Evolutionary conservation across 2,797 vertebrate species (phyloP).

Genomic region (Myotis pilosus): DNA sequence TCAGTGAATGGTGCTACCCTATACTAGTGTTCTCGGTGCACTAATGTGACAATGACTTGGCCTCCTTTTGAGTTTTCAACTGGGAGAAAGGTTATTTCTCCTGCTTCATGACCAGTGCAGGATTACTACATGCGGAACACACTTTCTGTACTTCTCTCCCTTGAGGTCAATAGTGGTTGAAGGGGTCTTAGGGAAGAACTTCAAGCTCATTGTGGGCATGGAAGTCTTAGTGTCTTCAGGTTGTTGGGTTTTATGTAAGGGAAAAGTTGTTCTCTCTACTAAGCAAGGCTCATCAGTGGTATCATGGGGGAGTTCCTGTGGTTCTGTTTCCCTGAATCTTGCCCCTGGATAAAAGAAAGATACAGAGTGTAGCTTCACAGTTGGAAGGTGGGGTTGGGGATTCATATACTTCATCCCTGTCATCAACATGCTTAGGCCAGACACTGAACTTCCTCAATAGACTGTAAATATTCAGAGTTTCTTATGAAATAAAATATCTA

Average conservation of each 20-base stretch:
- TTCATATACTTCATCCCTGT: background rate
- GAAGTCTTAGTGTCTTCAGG: background rate
- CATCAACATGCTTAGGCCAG: background rate
- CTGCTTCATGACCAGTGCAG: background rate
- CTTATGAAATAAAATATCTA: background rate
- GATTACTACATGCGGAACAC: background rate
- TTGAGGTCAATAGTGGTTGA: background rate
- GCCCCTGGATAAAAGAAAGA: background rate
- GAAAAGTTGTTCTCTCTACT: background rate
- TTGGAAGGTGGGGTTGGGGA: background rate
- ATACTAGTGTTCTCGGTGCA: background rate
- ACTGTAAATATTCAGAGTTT: background rate
- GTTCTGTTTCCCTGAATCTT: background rate
- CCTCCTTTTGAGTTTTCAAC: slow-evolving; percentile 13
- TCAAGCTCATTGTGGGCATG: background rate
- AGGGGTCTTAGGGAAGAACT: background rate
- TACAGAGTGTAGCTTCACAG: background rate
- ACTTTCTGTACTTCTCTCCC: background rate
- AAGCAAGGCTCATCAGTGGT: background rate
- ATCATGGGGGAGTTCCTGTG: background rate
- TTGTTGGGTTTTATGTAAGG: background rate
- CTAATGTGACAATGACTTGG: background rate
- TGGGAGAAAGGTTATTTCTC: background rate
- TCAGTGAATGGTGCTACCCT: background rate
- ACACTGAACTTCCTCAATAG: background rate